Conservation (phyloP, 2,888 invertebrate genomes). For the Brachypalpus laphriformis region DNA sequence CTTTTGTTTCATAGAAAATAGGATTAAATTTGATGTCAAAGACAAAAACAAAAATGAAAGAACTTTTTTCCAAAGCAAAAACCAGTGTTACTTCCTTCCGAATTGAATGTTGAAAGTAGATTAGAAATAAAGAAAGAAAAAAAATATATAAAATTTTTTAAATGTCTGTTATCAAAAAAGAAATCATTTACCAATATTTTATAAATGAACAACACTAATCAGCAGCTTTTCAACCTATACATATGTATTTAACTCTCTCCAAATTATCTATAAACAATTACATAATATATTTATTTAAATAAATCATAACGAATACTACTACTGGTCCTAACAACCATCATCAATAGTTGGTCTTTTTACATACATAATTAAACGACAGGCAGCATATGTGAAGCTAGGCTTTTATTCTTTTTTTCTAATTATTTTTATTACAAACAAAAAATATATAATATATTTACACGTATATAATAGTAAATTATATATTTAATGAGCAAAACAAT, state of each 20-base stretch:
- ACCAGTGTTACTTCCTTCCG: slow-evolving; percentile 64
- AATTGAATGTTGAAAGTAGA: slow-evolving; percentile 59
- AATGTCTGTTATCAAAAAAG: slow-evolving; percentile 44
- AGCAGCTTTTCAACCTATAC: slow-evolving; percentile 34
- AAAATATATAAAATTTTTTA: slow-evolving; percentile 21
- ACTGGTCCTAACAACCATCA: slow-evolving; percentile 22
- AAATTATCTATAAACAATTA: slow-evolving; percentile 16
- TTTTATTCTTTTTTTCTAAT: slow-evolving; percentile 52
- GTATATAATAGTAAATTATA: slow-evolving; percentile 70
- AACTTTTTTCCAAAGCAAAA: slow-evolving; percentile 28
- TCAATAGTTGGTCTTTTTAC: slow-evolving; percentile 31
- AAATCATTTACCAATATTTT: slow-evolving; percentile 20
- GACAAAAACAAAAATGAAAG: slow-evolving; percentile 35
- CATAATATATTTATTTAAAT: neutral
- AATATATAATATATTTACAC: slow-evolving; percentile 72
- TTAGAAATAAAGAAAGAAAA: slow-evolving; percentile 20
- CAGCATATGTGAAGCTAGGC: slow-evolving; percentile 67
- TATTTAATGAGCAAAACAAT: slow-evolving; percentile 70
- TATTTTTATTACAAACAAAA: slow-evolving; percentile 64
- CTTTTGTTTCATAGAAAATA: slow-evolving; percentile 52
- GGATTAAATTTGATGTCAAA: slow-evolving; percentile 56
- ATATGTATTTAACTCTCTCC: slow-evolving; percentile 2
- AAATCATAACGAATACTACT: slow-evolving; percentile 27
- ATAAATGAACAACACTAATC: slow-evolving; percentile 28
- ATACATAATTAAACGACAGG: slow-evolving; percentile 38